Base-by-base conservation (phyloP, 2,888 invertebrate genomes). In the Leptopilina drosophilae region DNA sequence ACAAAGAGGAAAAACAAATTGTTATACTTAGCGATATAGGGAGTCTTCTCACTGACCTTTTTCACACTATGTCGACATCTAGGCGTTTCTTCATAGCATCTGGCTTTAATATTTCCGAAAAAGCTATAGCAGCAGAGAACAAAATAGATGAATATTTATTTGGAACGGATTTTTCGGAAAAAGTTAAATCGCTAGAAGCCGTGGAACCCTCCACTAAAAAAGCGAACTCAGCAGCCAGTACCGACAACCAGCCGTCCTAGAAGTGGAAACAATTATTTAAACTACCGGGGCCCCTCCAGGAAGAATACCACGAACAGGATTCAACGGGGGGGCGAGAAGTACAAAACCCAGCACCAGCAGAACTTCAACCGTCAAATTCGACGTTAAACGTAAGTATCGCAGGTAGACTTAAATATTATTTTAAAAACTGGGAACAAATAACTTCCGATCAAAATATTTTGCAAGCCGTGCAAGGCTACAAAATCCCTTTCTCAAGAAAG, bases 81-180 rank as follows among this genome's bases (percentile, higher is more conserved):
- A 56, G 56, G 12, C 56, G 56, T 5, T 56, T 11, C n/a, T 56
- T 56, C n/a, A 56, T 7, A 56, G 12, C 56, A 56, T 7, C 56
- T 11, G 56, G 56, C 11, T n/a, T 56, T 14, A 5, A 56, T 56
- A 9, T n/a, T 14, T 56, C 56, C 7, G 56, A 56, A 56, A 56
- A 56, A 56, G 56, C 56, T 12, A 56, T 56, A 9, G 56, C 56
- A 56, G 8, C 12, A 5, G 56, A 56, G 11, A 56, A 56, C 7
- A 56, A 56, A 56, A 11, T 11, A 11, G 56, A 56, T 12, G 56
- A 56, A 12, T 56, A 14, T 11, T 56, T 56, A 56, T 56, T 11
- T 6, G 56, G 56, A 6, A 56, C 2, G 81, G 56, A 56, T 5
- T 56, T 56, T 56, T 56, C 56, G 56, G 56, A 56, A 11, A 56